A percentile compares a stretch with the other conserved stretches of the same genome.
phyloP scores from a whole-genome alignment of 2,888 invertebrate genomes.

The Limnephilus lunatus region DNA sequence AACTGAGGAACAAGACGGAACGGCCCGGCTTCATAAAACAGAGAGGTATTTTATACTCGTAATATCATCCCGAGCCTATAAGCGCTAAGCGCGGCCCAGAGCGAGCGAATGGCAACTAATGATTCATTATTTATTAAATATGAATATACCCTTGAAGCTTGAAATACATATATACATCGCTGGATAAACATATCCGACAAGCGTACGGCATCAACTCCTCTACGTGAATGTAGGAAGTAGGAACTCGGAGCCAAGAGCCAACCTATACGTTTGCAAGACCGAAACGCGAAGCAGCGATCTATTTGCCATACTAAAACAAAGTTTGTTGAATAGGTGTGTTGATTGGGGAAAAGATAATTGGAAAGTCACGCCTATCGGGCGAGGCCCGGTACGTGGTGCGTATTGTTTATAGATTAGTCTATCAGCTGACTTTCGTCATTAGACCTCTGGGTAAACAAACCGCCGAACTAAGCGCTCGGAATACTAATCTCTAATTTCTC shows the following conservation, averaged over 20 bases:
- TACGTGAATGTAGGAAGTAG: background rate
- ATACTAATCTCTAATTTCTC: conserved; percentile 28
- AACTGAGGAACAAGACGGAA: background rate
- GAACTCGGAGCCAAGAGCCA: background rate
- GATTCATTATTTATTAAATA: conserved; percentile 27
- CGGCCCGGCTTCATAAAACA: background rate
- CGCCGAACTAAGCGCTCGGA: conserved; percentile 8
- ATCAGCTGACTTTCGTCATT: conserved; percentile 46
- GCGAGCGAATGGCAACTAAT: conserved; percentile 29
- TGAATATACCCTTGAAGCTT: background rate
- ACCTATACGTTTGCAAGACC: background rate
- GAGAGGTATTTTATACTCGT: background rate
- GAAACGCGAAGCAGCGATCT: conserved; percentile 35
- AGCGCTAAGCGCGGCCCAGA: background rate
- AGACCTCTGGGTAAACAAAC: conserved; percentile 41
- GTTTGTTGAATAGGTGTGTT: conserved; percentile 45
- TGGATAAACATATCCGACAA: conserved; percentile 7
- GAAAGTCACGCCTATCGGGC: conserved; percentile 23
- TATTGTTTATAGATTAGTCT: conserved; percentile 44
- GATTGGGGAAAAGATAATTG: conserved; percentile 48
- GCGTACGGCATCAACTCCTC: background rate
- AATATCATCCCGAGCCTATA: background rate
- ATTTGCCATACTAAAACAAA: conserved; percentile 38
- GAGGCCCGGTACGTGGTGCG: conserved; percentile 28
- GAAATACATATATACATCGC: background rate